These are phyloP conservation scores for Caenorhabditis brenneri DNA, from an alignment of 1,140 invertebrate species.

Conservation along the genomic window DNA sequence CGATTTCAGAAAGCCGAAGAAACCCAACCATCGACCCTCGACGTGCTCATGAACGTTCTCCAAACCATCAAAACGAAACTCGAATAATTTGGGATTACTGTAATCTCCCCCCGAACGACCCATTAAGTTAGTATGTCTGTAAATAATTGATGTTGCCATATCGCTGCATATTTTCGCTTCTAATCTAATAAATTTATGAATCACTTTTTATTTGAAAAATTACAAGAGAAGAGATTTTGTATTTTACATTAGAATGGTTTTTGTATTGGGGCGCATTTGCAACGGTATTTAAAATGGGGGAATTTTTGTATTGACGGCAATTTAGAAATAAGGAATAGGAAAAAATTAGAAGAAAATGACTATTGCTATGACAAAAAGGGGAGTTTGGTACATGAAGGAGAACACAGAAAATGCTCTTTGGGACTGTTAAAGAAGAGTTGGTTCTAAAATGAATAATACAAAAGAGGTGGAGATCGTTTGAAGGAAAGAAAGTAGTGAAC, in stretches of 20 bases:
- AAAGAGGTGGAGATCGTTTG: neutral
- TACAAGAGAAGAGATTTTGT: neutral
- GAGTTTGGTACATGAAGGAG: too few relatives aligned
- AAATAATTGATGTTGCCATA: neutral
- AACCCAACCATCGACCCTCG: conserved; percentile 46
- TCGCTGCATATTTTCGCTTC: neutral
- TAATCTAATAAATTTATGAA: conserved; percentile 29
- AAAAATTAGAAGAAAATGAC: neutral
- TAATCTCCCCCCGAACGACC: neutral
- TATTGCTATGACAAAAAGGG: too few relatives aligned
- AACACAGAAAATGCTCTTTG: too few relatives aligned
- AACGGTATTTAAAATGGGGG: neutral
- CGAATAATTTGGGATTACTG: neutral
- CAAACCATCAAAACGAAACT: conserved; percentile 52
- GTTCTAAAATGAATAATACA: too few relatives aligned
- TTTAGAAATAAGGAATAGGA: neutral
- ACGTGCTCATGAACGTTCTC: conserved; percentile 54
- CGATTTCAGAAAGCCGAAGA: conserved; percentile 10
- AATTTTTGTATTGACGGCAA: conserved; percentile 16
- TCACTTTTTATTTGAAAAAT: neutral
- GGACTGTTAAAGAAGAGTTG: too few relatives aligned
- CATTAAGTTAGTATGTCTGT: neutral
- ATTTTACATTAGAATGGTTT: neutral
- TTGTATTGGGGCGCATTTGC: neutral
- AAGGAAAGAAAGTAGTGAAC: neutral